Base-by-base conservation (phyloP, 2,797 vertebrate genomes). In the Lemur catta region DNA sequence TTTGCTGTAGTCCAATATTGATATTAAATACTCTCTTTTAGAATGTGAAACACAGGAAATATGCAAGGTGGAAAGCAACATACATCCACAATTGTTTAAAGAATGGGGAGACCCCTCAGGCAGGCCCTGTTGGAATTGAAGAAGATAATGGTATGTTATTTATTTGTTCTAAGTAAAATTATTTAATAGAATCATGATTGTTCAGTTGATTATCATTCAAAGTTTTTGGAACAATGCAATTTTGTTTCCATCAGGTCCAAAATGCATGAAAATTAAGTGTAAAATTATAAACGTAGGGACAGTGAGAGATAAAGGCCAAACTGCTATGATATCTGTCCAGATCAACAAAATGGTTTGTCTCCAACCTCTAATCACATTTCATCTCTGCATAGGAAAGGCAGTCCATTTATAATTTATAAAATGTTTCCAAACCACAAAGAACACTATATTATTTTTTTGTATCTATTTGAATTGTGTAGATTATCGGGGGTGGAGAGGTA, bases 51-150 rank as follows among this genome's bases (percentile, higher is more conserved):
- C 99, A 99, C 98, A 99, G 99, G 98, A 99, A 99, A 98, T 99
- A 99, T 0, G 99, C 99, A 46, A 99, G 99, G 94, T 99, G 99
- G 99, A 99, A 99, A 99, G 99, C 99, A 92, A 99, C 99, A 0
- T 99, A 99, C 98, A 99, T 99, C 98, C 99, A 99, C 98, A 99
- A 99, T 98, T 99, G 99, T 96, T 98, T 99, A 96, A 99, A 99
- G 99, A 99, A 98, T 2, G 99, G 99, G 7, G 99, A 99, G 98
- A 99, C 99, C 30, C 99, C 99, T 46, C 98, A 99, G 96, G 94
- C 99, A 3, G 99, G 99, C 41, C 99, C 99, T 85, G 98, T 99
- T 67, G 99, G 98, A 97, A 99, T 99, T 99, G 99, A 98, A 89
- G 99, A 99, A 96, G 97, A 92, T 86, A 98, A 98, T 1, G 98